Percentiles rank a stretch among this genome's conserved stretches.
phyloP scores from a whole-genome alignment of 1,140 invertebrate species.

The Listronotus oregonensis region DNA sequence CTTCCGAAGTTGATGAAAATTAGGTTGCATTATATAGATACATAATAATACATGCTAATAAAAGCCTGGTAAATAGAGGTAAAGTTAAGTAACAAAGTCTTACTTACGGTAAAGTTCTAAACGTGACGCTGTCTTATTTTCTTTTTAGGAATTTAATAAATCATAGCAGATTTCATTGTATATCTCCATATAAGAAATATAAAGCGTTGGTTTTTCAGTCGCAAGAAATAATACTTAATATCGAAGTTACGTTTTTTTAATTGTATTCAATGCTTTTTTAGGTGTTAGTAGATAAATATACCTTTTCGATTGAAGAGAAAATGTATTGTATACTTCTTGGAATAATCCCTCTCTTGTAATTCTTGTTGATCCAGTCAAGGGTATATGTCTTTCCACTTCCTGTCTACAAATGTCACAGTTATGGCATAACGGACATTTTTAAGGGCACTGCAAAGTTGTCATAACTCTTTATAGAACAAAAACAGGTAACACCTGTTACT shows the following conservation, averaged over 20 bases:
- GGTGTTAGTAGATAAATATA: conserved; percentile 23
- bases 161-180: conserved; percentile 68
- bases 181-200: conserved; percentile 62
- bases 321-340: conserved; percentile 63
- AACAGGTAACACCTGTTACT: too few relatives aligned
- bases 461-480: too few relatives aligned
- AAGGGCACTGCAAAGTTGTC: too few relatives aligned
- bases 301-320: conserved; percentile 62
- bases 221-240: background rate
- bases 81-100: too few relatives aligned
- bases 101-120: conserved; percentile 64
- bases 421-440: too few relatives aligned
- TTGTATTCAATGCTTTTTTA: too few relatives aligned
- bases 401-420: conserved; percentile 52
- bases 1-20: too few relatives aligned
- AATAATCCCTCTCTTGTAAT: conserved; percentile 64
- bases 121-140: conserved; percentile 54
- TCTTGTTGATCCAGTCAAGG: conserved; percentile 65
- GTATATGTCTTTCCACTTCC: conserved; percentile 72
- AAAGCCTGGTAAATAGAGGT: too few relatives aligned
- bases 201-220: conserved; percentile 54
- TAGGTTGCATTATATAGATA: too few relatives aligned
- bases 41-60: too few relatives aligned
- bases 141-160: conserved; percentile 63
- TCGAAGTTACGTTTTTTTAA: too few relatives aligned